Conservation (phyloP, 1,140 invertebrate species). For the Caenorhabditis latens region DNA sequence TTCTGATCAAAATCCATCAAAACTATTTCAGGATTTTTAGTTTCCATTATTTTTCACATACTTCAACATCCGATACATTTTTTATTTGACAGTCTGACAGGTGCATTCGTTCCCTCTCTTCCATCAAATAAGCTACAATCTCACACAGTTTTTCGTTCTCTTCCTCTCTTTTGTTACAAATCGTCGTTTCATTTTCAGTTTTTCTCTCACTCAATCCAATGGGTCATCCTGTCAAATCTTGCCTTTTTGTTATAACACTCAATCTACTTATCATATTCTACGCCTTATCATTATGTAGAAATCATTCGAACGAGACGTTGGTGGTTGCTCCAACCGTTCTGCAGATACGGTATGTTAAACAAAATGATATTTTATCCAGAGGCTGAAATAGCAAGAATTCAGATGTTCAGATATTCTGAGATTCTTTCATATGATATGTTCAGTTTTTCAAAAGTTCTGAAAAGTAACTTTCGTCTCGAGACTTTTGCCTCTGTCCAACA, state of each 20-base stretch:
- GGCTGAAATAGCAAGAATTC: background rate
- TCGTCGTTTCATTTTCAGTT: slow-evolving; percentile 9
- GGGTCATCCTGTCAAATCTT: slow-evolving; percentile 40
- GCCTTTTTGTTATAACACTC: background rate
- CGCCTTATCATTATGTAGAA: slow-evolving; percentile 23
- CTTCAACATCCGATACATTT: background rate
- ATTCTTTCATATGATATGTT: no score
- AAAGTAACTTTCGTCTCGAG: no score
- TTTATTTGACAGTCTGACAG: slow-evolving; percentile 43
- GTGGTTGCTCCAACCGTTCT: background rate
- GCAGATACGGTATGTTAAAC: slow-evolving; percentile 1
- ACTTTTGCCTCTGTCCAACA: no score
- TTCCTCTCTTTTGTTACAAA: background rate
- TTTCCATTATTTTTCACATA: no score
- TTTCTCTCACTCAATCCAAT: background rate
- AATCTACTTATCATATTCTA: background rate
- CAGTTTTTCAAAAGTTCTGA: no score
- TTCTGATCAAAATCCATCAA: no score
- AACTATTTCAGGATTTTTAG: no score
- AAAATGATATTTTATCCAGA: background rate
- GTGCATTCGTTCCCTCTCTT: background rate
- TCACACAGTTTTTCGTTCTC: background rate
- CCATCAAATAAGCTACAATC: slow-evolving; percentile 24
- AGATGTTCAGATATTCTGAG: no score
- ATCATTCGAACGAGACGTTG: background rate